phyloP scores from a whole-genome alignment of 2,113 vertebrate species.

The Ardeotis arabs region DNA sequence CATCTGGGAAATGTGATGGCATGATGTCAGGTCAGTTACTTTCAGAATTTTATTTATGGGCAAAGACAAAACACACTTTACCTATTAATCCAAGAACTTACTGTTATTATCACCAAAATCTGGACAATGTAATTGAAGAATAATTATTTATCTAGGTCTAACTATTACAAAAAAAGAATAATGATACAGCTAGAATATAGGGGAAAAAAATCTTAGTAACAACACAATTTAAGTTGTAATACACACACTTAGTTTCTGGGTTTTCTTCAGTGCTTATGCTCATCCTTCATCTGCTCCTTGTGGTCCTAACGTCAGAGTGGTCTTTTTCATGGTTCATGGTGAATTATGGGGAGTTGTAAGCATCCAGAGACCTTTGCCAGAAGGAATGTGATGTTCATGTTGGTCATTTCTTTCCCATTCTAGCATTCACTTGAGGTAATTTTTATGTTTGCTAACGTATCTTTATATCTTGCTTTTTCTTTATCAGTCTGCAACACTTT shows the following conservation, averaged over 20 bases:
- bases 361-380: neutral
- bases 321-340: neutral
- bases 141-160: neutral
- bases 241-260: accelerated
- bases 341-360: neutral
- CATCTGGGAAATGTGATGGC: neutral
- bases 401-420: neutral
- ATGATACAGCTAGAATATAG: neutral
- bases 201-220: neutral
- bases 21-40: neutral
- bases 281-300: neutral
- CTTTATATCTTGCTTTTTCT: neutral
- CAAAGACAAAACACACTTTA: neutral
- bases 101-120: neutral
- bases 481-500: neutral
- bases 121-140: neutral
- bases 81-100: neutral
- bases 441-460: neutral
- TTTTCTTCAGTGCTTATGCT: neutral
- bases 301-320: neutral
- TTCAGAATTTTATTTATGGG: neutral
- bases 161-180: neutral
- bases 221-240: neutral
- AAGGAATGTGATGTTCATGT: neutral
- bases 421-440: neutral